Evolutionary conservation across 2,113 vertebrate species (phyloP).

Genomic region (Xyrauchen texanus): DNA sequence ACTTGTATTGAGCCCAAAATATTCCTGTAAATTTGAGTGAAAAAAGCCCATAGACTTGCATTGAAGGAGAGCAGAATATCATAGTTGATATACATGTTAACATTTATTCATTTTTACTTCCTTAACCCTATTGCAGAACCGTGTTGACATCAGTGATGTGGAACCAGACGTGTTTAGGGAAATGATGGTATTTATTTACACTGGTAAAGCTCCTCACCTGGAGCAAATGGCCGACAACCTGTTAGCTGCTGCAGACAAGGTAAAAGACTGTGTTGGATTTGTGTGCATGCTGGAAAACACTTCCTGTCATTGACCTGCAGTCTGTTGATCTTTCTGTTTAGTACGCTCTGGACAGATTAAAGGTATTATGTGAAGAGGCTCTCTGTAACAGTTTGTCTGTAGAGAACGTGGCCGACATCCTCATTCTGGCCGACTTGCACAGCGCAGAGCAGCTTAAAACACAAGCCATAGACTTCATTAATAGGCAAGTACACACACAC

Average conservation of each 20-base stretch:
- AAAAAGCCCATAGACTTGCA: too few species aligned
- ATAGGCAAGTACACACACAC: conserved; percentile 85
- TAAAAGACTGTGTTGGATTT: conserved; percentile 50
- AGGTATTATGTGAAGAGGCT: conserved; percentile 98
- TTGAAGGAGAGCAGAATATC: too few species aligned
- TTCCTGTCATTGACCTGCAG: background rate
- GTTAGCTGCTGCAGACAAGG: conserved; percentile 97
- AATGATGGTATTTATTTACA: conserved; percentile 99
- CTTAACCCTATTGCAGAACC: conserved; percentile 77
- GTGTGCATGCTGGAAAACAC: too few species aligned
- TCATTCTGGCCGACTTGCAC: conserved; percentile 96
- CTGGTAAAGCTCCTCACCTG: conserved; percentile 96
- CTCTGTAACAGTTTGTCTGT: conserved; percentile 94
- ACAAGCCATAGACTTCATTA: conserved; percentile 98
- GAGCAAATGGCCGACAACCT: conserved; percentile 99
- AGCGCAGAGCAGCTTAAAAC: conserved; percentile 97
- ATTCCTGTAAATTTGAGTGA: too few species aligned
- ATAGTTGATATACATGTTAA: too few species aligned
- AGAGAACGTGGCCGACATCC: conserved; percentile 94
- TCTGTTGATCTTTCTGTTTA: conserved; percentile 51
- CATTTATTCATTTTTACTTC: background rate
- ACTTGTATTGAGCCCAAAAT: too few species aligned
- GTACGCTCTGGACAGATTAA: conserved; percentile 94
- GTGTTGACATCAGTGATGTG: conserved; percentile 97
- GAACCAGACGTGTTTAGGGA: conserved; percentile 98